These are phyloP conservation scores for Maconellicoccus hirsutus DNA, from an alignment of 1,140 invertebrate species.

Conservation along the genomic window DNA sequence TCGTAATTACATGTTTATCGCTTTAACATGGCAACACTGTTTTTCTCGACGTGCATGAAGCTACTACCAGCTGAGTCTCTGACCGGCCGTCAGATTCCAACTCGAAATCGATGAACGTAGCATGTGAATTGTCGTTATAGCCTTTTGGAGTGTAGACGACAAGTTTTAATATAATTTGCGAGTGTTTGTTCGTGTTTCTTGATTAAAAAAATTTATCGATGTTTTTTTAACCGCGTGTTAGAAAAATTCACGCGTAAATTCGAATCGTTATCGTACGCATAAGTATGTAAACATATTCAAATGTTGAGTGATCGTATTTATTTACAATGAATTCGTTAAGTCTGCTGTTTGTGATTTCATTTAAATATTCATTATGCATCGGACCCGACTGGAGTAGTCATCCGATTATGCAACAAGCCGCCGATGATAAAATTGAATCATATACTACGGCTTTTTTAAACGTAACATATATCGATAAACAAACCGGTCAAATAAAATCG, in stretches of 20 bases:
- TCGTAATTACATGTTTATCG: background rate
- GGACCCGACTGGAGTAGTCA: slow-evolving; percentile 16
- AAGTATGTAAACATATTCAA: background rate
- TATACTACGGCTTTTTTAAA: slow-evolving; percentile 35
- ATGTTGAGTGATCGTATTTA: background rate
- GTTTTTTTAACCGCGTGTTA: background rate
- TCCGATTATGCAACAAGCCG: slow-evolving; percentile 7
- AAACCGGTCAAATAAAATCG: slow-evolving; percentile 27
- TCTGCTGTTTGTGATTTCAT: background rate
- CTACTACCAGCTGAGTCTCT: background rate
- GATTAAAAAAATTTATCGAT: background rate
- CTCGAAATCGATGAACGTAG: background rate
- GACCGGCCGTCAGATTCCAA: background rate
- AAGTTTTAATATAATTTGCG: background rate
- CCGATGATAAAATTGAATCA: slow-evolving; percentile 29
- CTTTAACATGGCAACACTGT: background rate
- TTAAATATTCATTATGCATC: background rate
- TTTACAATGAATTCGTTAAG: slow-evolving; percentile 1
- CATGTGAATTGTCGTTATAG: slow-evolving; percentile 2
- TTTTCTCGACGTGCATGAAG: background rate
- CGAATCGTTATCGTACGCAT: background rate
- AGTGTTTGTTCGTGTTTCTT: background rate
- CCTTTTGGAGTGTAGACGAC: slow-evolving; percentile 7
- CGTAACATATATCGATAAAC: slow-evolving; percentile 33
- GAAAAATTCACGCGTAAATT: background rate